Evolutionary conservation across 2,888 invertebrate species (phyloP), one percentile per base, ranked within the genome.

Genomic region (Lasioglossum zephyrum): DNA sequence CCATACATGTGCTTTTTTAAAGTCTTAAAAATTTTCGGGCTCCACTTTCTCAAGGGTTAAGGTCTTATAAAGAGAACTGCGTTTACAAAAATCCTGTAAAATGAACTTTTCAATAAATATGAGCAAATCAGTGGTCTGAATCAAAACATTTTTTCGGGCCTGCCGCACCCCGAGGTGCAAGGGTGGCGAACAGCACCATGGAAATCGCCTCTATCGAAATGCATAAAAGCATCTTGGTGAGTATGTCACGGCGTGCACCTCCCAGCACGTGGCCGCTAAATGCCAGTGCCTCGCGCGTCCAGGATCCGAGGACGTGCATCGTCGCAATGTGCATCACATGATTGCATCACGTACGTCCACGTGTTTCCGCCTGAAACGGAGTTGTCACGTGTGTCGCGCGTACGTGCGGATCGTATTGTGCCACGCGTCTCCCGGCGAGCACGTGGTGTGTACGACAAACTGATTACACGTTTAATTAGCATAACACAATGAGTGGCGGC

Each of bases 381-480:
- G 79, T 57, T 73, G 72, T 87, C 87, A 87, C 86, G 82, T 82
- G 86, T 81, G 72, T 82, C 49, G 49, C 66, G 74, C 75, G 79
- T 79, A 82, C 86, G 79, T 73, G 76, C 76, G 69, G 60, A 77
- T 80, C 85, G 77, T 85, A 69, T 77, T 47, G 79, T 31, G 82
- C 77, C 83, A 49, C 80, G 69, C 86, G 87, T 88, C 83, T 49
- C 83, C 63, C 79, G 79, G 77, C 81, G 57, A 74, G 63, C 80
- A 76, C 80, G 79, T 74, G 77, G 60, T 70, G 76, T 69, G 78
- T 75, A 73, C 70, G 70, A 85, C 83, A 82, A 79, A 80, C 70
- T 83, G 82, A 86, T 87, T 87, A 81, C 86, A 76, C 77, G 83
- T 86, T 86, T 87, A 87, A 87, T 87, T 87, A 87, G 70, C 83